These are phyloP conservation scores for Oreochromis niloticus DNA, from an alignment of 2,113 vertebrate genomes.

Conservation along the genomic window DNA sequence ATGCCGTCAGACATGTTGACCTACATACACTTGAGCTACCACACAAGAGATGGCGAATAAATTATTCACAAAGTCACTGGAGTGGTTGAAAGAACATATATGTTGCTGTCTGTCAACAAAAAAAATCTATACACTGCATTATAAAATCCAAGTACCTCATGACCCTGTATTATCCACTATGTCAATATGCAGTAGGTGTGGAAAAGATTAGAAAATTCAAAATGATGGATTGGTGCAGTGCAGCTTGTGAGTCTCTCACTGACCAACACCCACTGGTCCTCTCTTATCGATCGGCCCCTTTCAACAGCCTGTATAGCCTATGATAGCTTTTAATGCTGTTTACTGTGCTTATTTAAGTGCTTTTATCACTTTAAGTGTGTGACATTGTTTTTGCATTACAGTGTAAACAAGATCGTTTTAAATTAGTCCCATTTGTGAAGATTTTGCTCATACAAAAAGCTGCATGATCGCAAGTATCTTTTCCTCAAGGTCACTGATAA, in stretches of 20 bases:
- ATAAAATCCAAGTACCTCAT: conserved; percentile 6
- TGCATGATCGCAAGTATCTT: background rate
- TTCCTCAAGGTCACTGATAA: background rate
- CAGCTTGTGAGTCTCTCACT: background rate
- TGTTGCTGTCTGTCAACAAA: conserved; percentile 3
- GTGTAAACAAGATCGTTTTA: background rate
- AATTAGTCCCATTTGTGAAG: background rate
- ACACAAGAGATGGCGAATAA: conserved; percentile 18
- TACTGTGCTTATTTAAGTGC: background rate
- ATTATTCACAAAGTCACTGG: conserved; percentile 39
- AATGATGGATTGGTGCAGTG: conserved; percentile 21
- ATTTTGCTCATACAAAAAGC: background rate
- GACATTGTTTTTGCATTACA: background rate
- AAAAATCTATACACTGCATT: conserved; percentile 22
- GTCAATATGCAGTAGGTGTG: conserved; percentile 12
- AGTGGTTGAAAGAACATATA: conserved; percentile 11
- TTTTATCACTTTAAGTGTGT: background rate
- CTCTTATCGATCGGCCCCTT: background rate
- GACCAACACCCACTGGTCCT: background rate
- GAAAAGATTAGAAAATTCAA: conserved; percentile 1
- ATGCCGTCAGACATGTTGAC: conserved; percentile 49
- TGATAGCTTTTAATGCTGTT: background rate
- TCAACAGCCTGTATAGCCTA: background rate
- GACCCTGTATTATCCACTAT: conserved; percentile 10
- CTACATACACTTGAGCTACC: conserved; percentile 33